Percentiles rank a stretch among this genome's conserved stretches.
phyloP scores from a whole-genome alignment of 2,797 vertebrate species.

The Vespertilio murinus region DNA sequence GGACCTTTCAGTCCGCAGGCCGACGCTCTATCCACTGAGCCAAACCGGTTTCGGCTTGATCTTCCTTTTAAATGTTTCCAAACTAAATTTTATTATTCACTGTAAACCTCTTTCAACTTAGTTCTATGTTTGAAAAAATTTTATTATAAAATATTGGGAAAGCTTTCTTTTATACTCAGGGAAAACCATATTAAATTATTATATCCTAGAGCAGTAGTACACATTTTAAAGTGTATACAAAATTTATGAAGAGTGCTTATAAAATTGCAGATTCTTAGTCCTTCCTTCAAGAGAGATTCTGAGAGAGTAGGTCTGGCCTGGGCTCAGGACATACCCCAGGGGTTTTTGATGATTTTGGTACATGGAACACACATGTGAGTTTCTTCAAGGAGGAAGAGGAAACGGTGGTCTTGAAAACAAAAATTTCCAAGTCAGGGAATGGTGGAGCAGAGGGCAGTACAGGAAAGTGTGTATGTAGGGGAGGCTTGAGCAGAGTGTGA shows the following conservation, averaged over 20 bases:
- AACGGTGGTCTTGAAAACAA: slow-evolving; percentile 21
- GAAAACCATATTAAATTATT: slow-evolving; percentile 21
- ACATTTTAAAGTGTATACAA: slow-evolving; percentile 24
- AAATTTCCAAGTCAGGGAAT: neutral
- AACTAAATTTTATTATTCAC: slow-evolving; percentile 50
- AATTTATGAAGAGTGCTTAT: neutral
- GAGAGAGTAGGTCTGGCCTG: neutral
- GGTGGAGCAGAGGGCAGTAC: neutral
- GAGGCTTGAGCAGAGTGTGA: neutral
- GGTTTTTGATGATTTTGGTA: neutral
- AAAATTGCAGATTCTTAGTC: slow-evolving; percentile 40
- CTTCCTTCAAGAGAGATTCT: slow-evolving; percentile 3
- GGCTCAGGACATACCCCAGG: neutral
- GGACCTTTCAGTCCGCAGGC: too few relatives aligned
- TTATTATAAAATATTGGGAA: slow-evolving; percentile 39
- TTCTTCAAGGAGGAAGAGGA: slow-evolving; percentile 6
- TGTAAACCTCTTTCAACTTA: slow-evolving; percentile 49
- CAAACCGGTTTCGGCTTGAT: too few relatives aligned
- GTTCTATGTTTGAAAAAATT: slow-evolving; percentile 34
- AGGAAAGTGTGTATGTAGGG: neutral
- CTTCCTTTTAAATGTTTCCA: slow-evolving; percentile 42
- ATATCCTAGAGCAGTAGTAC: neutral
- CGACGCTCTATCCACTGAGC: too few relatives aligned
- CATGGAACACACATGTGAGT: neutral
- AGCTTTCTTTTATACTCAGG: neutral